Base-by-base conservation (phyloP, 1,140 invertebrate genomes). In the Cryptotermes secundus region DNA sequence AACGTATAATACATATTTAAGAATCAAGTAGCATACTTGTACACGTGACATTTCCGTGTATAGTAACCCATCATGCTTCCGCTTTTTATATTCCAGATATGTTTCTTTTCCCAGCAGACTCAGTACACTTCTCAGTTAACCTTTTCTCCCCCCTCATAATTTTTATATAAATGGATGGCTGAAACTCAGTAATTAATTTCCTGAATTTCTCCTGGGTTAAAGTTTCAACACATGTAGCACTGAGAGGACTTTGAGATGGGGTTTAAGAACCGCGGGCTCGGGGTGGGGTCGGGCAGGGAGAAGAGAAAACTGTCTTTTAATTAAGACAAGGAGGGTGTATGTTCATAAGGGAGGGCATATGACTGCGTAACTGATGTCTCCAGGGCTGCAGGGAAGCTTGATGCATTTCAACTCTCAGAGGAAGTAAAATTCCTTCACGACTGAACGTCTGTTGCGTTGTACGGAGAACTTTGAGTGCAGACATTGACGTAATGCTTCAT, bases 171-270 rank as follows among this genome's bases (percentile, higher is more conserved):
- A 72, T 72, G 59, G 26, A 72, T 72, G 59, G 59, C 14, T 72
- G 59, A 72, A 72, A 26, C n/a, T 26, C 59, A 12, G 26, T 72
- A 72, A 72, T 72, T 72, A 72, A 72, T 72, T 72, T 31, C 14
- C 59, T 72, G 59, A 72, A 72, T 72, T 3, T 72, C 59, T 72
- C 59, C n/a, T 72, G 59, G 59, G 59, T 72, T 72, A 72, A n/a
- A 72, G 6, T 72, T 72, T 72, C 59, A 72, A 72, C 59, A 72
- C 59, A 72, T 72, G 14, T 31, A 72, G 59, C 26, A 72, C 7
- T 26, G 16, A 72, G 59, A 72, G 26, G n/a, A 31, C 59, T 72
- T 7, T 26, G 59, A 14, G n/a, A 31, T 14, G 26, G n/a, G 26
- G 59, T 72, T 31, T 72, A 72, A 72, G 59, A 72, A 72, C n/a